Evolutionary conservation across 2,888 invertebrate genomes (phyloP).

Genomic region (Stratiomys singularior): DNA sequence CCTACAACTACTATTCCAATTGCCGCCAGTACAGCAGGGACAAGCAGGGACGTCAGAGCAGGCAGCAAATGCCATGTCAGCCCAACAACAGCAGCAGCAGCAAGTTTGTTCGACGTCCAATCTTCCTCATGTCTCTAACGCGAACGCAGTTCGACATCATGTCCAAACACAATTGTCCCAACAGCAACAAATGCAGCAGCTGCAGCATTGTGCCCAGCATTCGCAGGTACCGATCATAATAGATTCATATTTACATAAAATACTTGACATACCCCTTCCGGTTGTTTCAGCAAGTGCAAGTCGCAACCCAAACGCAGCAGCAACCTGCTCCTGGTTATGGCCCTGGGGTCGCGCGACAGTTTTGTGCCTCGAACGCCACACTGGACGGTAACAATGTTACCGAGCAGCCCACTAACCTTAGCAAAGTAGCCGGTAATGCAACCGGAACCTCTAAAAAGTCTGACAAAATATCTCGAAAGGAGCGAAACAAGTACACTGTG

Average conservation of each 20-base stretch:
- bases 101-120: conserved; percentile 54
- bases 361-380: conserved; percentile 57
- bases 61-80: background rate
- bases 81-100: conserved; percentile 67
- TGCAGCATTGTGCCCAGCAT: conserved; percentile 60
- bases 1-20: conserved; percentile 64
- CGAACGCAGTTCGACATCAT: conserved; percentile 43
- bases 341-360: conserved; percentile 58
- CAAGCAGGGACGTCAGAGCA: conserved; percentile 55
- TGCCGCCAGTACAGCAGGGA: conserved; percentile 59
- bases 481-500: conserved; percentile 62
- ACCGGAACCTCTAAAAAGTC: conserved; percentile 64
- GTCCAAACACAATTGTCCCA: conserved; percentile 63
- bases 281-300: conserved; percentile 69
- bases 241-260: background rate
- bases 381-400: conserved; percentile 55
- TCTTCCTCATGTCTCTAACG: conserved; percentile 23
- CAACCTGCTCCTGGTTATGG: conserved; percentile 36
- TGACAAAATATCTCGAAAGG: conserved; percentile 65
- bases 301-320: conserved; percentile 72
- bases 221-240: conserved; percentile 54
- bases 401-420: conserved; percentile 55
- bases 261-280: background rate
- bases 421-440: conserved; percentile 51
- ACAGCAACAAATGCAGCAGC: conserved; percentile 67